A percentile compares a stretch with the other conserved stretches of the same genome.
Conservation (phyloP, 2,888 invertebrate genomes). For the Coecobrya sp. region DNA sequence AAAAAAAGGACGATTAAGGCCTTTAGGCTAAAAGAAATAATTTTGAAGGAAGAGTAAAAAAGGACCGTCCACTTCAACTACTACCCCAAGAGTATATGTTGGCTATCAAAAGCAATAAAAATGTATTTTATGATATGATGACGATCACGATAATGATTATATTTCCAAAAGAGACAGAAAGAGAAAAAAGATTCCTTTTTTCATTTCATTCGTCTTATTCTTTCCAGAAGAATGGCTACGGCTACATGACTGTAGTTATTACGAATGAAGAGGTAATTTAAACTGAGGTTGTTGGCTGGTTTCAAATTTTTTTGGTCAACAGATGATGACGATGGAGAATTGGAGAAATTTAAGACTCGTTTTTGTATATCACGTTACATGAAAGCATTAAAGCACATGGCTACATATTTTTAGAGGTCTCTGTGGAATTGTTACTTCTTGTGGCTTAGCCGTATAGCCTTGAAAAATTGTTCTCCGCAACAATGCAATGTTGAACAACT, state of each 20-base stretch:
- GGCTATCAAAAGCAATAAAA: conserved; percentile 73
- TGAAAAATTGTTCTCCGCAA: neutral
- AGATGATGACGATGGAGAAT: neutral
- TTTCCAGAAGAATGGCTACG: neutral
- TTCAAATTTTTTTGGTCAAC: conserved; percentile 12
- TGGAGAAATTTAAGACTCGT: neutral
- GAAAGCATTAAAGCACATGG: neutral
- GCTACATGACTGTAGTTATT: neutral
- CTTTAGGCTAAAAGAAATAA: conserved; percentile 11
- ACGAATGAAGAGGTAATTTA: neutral
- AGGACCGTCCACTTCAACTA: neutral
- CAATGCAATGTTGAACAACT: conserved; percentile 16
- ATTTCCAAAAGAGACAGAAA: conserved; percentile 22
- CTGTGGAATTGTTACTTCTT: neutral
- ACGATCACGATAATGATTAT: conserved; percentile 45
- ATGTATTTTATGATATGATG: conserved; percentile 65
- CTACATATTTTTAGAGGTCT: neutral
- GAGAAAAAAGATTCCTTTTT: neutral
- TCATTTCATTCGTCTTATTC: neutral
- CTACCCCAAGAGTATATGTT: neutral
- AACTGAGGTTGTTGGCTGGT: conserved; percentile 57
- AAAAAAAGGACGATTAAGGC: neutral
- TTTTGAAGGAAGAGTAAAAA: conserved; percentile 16
- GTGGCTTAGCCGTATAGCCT: neutral
- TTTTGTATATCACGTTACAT: conserved; percentile 8